Percentiles rank a stretch among this genome's conserved stretches.
These are phyloP conservation scores for Protosalanx chinensis DNA, from an alignment of 2,797 vertebrate genomes.

Conservation along the genomic window DNA sequence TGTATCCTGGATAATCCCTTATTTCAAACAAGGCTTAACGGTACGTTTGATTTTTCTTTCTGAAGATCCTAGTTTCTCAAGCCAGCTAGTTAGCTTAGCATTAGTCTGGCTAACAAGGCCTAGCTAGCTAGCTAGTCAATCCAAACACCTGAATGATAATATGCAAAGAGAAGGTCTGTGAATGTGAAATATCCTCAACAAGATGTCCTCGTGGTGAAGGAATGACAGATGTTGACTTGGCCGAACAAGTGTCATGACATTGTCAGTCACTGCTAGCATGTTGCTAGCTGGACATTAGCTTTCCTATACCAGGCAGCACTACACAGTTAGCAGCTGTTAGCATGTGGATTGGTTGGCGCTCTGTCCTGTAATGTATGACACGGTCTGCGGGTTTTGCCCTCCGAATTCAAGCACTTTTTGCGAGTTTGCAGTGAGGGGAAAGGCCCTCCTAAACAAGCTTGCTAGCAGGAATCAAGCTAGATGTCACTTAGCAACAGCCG, in stretches of 20 bases:
- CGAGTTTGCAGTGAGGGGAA: not conserved
- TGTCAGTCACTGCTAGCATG: not conserved
- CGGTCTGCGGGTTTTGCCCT: not conserved
- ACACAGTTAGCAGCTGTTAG: not conserved
- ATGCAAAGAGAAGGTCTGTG: not conserved
- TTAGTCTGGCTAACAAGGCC: conserved; percentile 18
- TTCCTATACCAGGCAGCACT: not conserved
- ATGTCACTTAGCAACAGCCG: not conserved
- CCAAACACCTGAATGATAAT: not conserved
- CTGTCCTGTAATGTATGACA: not conserved
- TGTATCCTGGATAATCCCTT: conserved; percentile 22
- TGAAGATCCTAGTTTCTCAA: not conserved
- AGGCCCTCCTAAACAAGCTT: not conserved
- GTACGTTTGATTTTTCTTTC: conserved; percentile 40
- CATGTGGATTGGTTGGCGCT: too few relatives aligned
- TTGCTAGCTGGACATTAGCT: not conserved
- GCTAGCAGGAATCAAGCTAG: not conserved
- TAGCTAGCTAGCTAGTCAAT: conserved; percentile 9
- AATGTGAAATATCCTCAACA: not conserved
- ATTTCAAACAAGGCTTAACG: conserved; percentile 49
- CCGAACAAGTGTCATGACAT: not conserved
- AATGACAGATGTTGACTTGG: too few relatives aligned
- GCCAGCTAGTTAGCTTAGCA: not conserved
- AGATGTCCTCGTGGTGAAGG: too few relatives aligned
- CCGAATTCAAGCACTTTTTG: not conserved